Evolutionary conservation across 2,888 invertebrate genomes (phyloP), one percentile per base, ranked within the genome.

Genomic region (Urechis unicinctus): DNA sequence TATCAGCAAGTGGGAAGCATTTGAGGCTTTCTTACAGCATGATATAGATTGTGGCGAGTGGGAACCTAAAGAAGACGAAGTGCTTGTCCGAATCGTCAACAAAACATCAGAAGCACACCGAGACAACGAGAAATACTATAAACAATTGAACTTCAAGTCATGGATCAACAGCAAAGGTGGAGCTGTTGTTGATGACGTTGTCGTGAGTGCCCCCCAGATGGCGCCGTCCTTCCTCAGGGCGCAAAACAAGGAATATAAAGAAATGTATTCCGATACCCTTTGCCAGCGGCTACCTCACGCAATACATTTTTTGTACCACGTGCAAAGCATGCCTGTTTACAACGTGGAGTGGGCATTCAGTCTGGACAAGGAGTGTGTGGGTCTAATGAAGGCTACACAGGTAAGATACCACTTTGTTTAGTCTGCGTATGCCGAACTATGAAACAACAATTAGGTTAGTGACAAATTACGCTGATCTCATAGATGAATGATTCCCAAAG

Each of bases 341-440:
- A 28, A 53, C 26, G 48, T 53, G 53, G 53, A 47, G 41, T 53
- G 48, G 46, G 36, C 48, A 1, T 22, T 53, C 48, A 36, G 3
- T 5, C 3, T 30, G 17, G 47, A 46, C 47, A 4, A 30, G 1
- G 48, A 53, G 13, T 22, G 13, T 13, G 41, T 13, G 9, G 13
- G 13, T 13, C 13, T 36, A 9, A 13, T 9, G 9, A 36, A 36
- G 41, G 45, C 45, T 21, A 21, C 45, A 6, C 48, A 53, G 48
- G 4, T 21, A n/a, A n/a, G n/a, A n/a, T n/a, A n/a, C n/a, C n/a
- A n/a, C n/a, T n/a, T n/a, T n/a, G n/a, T n/a, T n/a, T n/a, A n/a
- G n/a, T n/a, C n/a, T n/a, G n/a, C n/a, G n/a, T n/a, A n/a, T n/a
- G n/a, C n/a, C n/a, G n/a, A n/a, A n/a, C n/a, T n/a, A n/a, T n/a